Conservation (phyloP, 2,797 vertebrate genomes). For the Eidolon dupreanum region DNA sequence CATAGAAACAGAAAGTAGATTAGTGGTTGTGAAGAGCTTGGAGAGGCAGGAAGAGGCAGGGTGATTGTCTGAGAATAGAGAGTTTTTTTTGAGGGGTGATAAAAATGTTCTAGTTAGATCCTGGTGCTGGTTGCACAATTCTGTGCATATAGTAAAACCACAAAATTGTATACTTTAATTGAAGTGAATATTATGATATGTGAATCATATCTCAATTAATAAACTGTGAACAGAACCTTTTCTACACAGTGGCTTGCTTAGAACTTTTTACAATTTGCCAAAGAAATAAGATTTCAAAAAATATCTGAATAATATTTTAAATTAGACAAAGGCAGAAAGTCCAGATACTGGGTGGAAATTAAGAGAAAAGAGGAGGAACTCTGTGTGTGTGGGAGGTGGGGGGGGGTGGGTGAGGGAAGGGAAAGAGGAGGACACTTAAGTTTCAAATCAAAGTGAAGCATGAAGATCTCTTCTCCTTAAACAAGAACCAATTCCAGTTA, state of each 20-base stretch:
- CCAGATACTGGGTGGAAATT: neutral
- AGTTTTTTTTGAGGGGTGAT: neutral
- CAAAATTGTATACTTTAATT: neutral
- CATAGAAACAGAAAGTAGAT: neutral
- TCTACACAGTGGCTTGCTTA: neutral
- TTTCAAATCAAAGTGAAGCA: neutral
- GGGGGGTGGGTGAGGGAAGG: rapidly evolving
- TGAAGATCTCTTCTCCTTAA: neutral
- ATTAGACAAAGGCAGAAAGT: neutral
- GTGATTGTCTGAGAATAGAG: neutral
- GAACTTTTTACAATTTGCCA: neutral
- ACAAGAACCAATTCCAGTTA: neutral
- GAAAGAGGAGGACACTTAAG: too few relatives aligned
- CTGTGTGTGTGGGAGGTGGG: too few relatives aligned
- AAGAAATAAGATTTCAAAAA: conserved; percentile 35
- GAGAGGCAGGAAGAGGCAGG: neutral
- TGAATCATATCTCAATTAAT: neutral
- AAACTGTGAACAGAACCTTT: neutral
- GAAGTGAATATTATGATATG: neutral
- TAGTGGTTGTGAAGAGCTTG: neutral
- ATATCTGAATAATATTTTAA: neutral
- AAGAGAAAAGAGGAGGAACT: neutral
- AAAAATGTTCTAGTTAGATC: neutral
- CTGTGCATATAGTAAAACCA: neutral
- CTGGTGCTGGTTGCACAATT: neutral